Evolutionary conservation across 2,888 invertebrate species (phyloP), one percentile per base, ranked within the genome.

Genomic region (Eilema depressum): DNA sequence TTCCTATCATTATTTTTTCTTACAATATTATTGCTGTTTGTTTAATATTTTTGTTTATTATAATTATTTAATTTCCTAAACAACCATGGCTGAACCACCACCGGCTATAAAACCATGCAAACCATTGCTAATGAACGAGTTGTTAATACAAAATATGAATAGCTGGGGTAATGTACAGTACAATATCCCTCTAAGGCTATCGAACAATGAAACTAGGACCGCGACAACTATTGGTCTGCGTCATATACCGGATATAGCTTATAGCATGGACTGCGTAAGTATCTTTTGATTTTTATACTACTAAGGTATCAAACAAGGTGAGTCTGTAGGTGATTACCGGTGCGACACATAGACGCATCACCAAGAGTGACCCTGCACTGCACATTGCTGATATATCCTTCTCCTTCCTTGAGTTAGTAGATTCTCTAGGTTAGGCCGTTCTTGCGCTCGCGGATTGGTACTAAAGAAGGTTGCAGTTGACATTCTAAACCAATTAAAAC

Each of bases 161-260:
- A 91, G 91, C 1, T 95, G 95, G 95, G 95, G 95, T 0, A 95
- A 95, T 68, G 93, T 95, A 14, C 92, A 95, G 74, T 95, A 95
- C 71, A 95, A 94, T 66, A 91, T 95, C 2, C 95, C 95, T 0
- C 70, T 95, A 71, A 80, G 95, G 53, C 75, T 91, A 3, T 92
- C 94, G 37, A 91, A 79, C 73, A 94, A 89, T 87, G 95, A 95
- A 76, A 95, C 95, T 0, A 87, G 95, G 25, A 85, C 91, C 0
- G 87, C 79, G 0, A 88, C 91, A 0, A 92, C 84, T 62, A 92
- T 95, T n/a, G 95, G 81, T 0, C 86, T 82, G 41, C 84, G 95
- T 70, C 89, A 92, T 67, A 95, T 95, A 80, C 95, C 95, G 1
- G 83, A 90, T 20, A 90, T 94, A 73, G 88, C 93, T 2, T 91